phyloP scores from a whole-genome alignment of 2,113 vertebrate genomes.

The Macaca nemestrina region DNA sequence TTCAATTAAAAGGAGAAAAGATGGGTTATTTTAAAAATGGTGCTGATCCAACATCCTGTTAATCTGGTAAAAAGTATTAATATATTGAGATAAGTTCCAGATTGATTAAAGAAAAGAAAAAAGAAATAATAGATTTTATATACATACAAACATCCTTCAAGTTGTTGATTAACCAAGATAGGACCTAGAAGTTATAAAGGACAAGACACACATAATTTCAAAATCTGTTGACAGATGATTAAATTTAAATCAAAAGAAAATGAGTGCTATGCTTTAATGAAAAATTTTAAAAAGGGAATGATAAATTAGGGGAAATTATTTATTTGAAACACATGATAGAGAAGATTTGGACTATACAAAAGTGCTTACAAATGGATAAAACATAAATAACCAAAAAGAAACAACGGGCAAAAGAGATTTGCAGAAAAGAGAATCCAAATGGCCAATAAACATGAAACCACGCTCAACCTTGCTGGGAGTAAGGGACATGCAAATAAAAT shows the following conservation, averaged over 20 bases:
- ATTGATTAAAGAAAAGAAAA: not conserved
- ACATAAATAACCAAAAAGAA: not conserved
- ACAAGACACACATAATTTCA: not conserved
- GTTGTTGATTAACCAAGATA: not conserved
- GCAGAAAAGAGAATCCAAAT: not conserved
- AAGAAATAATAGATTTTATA: not conserved
- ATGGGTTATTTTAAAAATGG: slow-evolving; percentile 18
- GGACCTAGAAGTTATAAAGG: not conserved
- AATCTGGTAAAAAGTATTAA: not conserved
- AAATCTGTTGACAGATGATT: not conserved
- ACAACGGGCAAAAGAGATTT: not conserved
- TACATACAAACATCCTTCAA: not conserved
- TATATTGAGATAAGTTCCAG: slow-evolving; percentile 3
- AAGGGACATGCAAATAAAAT: not conserved
- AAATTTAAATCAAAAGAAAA: not conserved
- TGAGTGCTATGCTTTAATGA: not conserved
- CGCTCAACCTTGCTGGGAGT: not conserved
- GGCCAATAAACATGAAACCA: not conserved
- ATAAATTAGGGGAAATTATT: not conserved
- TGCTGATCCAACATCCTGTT: not conserved
- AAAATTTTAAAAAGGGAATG: not conserved
- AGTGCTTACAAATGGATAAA: not conserved
- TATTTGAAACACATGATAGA: not conserved
- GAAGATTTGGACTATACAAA: not conserved
- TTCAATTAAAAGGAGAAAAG: slow-evolving; percentile 21